phyloP scores from a whole-genome alignment of 2,113 vertebrate genomes.

The Canis aureus region DNA sequence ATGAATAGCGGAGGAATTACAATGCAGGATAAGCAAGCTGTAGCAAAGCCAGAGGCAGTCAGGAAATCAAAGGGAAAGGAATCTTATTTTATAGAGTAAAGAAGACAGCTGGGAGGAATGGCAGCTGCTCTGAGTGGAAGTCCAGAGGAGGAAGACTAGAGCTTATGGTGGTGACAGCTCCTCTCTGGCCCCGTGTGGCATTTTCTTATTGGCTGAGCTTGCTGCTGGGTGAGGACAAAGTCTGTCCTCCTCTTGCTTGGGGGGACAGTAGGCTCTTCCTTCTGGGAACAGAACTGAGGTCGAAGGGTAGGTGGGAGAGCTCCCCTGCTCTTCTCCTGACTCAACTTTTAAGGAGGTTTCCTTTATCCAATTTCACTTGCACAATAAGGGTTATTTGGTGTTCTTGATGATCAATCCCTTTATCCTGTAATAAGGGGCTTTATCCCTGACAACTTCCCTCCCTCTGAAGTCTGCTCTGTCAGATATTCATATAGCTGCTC shows the following conservation, averaged over 20 bases:
- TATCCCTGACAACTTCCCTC: not conserved
- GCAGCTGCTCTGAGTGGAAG: not conserved
- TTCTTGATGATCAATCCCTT: not conserved
- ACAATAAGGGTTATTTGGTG: not conserved
- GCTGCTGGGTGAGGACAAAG: not conserved
- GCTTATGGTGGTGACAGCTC: not conserved
- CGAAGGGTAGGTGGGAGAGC: not conserved
- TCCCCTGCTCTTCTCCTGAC: not conserved
- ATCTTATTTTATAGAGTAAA: not conserved
- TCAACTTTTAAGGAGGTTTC: too few species aligned
- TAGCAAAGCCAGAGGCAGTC: not conserved
- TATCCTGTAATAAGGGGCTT: not conserved
- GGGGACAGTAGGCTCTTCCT: not conserved
- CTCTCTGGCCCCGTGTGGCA: not conserved
- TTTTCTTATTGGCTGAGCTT: not conserved
- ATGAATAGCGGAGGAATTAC: not conserved
- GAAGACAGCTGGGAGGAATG: not conserved
- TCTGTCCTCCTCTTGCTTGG: not conserved
- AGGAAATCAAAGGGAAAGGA: not conserved
- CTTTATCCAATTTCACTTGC: not conserved
- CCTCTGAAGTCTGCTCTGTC: not conserved
- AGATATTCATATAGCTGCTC: not conserved
- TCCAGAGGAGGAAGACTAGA: not conserved
- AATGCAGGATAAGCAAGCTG: not conserved
- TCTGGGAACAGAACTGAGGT: not conserved